phyloP scores from a whole-genome alignment of 2,888 invertebrate species.

The Napeogenes inachia region DNA sequence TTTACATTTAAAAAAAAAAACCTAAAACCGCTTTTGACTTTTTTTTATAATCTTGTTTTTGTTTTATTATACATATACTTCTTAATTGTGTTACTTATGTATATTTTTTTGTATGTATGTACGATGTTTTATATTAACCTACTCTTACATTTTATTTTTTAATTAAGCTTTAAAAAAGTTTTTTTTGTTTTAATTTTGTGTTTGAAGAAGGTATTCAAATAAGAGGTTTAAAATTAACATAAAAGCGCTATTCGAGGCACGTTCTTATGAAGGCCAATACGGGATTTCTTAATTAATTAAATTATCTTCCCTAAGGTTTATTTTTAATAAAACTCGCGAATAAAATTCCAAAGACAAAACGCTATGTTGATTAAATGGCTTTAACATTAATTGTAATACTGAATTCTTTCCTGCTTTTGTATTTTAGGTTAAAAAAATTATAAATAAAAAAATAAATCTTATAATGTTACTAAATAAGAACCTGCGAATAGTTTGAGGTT shows the following conservation, averaged over 20 bases:
- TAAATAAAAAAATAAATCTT: no score
- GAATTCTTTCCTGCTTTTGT: no score
- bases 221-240: constrained; percentile 13
- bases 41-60: not conserved
- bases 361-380: no score
- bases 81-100: not conserved
- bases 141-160: not conserved
- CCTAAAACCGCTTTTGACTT: not conserved
- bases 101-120: not conserved
- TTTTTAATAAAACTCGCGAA: constrained; percentile 8
- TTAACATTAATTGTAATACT: no score
- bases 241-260: constrained; percentile 42
- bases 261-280: constrained; percentile 51
- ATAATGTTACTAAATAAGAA: constrained; percentile 3
- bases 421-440: no score
- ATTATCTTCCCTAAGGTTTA: constrained; percentile 17
- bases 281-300: constrained; percentile 42
- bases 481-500: constrained; percentile 10
- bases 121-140: not conserved
- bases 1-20: constrained; percentile 7
- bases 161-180: constrained; percentile 1
- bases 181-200: constrained; percentile 4
- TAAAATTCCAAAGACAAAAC: no score
- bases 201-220: constrained; percentile 5
- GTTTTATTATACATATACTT: not conserved